A percentile compares a stretch with the other conserved stretches of the same genome.
Evolutionary conservation across 2,888 invertebrate species (phyloP).

Genomic region (Netelia inedita): DNA sequence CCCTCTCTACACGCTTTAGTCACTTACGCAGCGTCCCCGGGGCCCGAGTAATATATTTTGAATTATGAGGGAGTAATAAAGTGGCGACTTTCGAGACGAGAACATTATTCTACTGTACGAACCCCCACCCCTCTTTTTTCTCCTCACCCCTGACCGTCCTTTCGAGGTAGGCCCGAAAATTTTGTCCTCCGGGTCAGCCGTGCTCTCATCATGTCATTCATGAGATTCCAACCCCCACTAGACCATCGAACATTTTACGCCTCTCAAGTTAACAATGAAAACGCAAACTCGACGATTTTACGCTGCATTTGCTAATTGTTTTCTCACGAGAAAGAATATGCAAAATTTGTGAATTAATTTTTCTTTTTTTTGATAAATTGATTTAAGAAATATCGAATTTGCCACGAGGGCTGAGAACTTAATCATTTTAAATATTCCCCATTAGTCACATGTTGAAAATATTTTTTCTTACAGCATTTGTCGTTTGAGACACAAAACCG

Average conservation of each 20-base stretch:
- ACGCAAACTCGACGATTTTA: slow-evolving; percentile 71
- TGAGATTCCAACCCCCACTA: slow-evolving; percentile 30
- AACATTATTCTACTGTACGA: slow-evolving; percentile 50
- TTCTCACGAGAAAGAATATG: not conserved
- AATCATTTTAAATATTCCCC: too few species aligned
- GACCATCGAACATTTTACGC: slow-evolving; percentile 71
- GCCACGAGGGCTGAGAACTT: too few species aligned
- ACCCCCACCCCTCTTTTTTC: not conserved
- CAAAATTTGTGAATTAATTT: not conserved
- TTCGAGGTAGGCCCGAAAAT: slow-evolving; percentile 52
- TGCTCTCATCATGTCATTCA: slow-evolving; percentile 55
- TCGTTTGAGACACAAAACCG: not conserved
- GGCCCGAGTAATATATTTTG: slow-evolving; percentile 59
- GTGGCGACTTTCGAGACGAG: slow-evolving; percentile 51
- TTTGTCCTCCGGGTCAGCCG: slow-evolving; percentile 40
- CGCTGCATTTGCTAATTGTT: slow-evolving; percentile 67
- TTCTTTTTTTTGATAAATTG: not conserved
- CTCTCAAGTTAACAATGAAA: slow-evolving; percentile 69
- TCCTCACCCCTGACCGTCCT: slow-evolving; percentile 16
- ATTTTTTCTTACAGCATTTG: too few species aligned
- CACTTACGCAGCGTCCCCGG: slow-evolving; percentile 3
- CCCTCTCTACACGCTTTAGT: not conserved
- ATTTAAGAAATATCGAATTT: not conserved
- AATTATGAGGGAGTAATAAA: slow-evolving; percentile 71
- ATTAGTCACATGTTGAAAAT: too few species aligned